Evolutionary conservation across 2,797 vertebrate species (phyloP).

Genomic region (Schizopygopsis pylzovi): DNA sequence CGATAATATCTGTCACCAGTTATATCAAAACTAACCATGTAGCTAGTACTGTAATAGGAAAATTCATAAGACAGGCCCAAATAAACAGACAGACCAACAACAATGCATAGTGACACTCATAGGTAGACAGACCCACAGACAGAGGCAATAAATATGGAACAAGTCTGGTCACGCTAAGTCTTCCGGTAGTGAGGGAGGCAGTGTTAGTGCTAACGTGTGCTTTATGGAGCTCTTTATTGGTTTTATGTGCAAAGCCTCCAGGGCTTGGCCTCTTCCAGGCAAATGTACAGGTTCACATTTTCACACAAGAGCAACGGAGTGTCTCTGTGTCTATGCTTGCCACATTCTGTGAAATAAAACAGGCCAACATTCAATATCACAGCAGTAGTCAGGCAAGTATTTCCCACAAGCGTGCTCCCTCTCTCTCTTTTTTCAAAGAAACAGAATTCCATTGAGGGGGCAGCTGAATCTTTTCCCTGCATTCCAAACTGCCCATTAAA

Average conservation of each 20-base stretch:
- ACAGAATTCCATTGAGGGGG: slow-evolving; percentile 67
- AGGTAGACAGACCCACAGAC: slow-evolving; percentile 33
- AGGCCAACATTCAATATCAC: slow-evolving; percentile 57
- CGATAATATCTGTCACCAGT: not conserved
- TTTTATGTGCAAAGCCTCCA: slow-evolving; percentile 61
- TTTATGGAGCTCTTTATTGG: slow-evolving; percentile 60
- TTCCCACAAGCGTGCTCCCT: slow-evolving; percentile 56
- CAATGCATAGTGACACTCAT: slow-evolving; percentile 29
- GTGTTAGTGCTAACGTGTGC: slow-evolving; percentile 52
- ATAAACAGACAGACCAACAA: slow-evolving; percentile 41
- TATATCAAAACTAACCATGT: not conserved
- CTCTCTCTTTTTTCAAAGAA: slow-evolving; percentile 52
- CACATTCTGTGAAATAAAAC: slow-evolving; percentile 59
- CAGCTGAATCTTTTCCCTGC: slow-evolving; percentile 62
- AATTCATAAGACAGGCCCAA: slow-evolving; percentile 1
- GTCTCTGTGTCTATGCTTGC: slow-evolving; percentile 41
- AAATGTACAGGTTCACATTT: slow-evolving; percentile 59
- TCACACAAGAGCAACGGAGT: slow-evolving; percentile 40
- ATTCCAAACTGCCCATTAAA: slow-evolving; percentile 75
- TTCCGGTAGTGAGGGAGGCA: slow-evolving; percentile 45
- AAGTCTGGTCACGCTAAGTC: slow-evolving; percentile 60
- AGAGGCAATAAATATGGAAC: slow-evolving; percentile 42
- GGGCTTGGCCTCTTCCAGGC: slow-evolving; percentile 54
- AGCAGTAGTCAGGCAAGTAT: slow-evolving; percentile 57
- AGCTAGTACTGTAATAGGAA: slow-evolving; percentile 12